A percentile compares a stretch with the other conserved stretches of the same genome.
Conservation (phyloP, 2,888 invertebrate species). For the Stomorhina lunata region DNA sequence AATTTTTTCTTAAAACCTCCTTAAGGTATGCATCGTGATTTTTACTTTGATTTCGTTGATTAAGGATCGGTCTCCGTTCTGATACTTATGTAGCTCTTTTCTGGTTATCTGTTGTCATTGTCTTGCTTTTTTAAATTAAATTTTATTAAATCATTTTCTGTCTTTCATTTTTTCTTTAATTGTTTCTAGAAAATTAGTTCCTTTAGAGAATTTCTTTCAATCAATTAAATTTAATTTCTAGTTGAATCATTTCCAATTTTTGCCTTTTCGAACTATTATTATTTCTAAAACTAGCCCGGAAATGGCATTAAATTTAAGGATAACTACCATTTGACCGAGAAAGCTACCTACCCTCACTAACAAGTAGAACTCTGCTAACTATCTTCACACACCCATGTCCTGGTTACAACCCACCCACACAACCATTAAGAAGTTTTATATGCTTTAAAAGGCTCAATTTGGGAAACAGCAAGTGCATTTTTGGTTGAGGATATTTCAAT, state of each 20-base stretch:
- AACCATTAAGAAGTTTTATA: slow-evolving; percentile 17
- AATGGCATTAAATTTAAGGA: slow-evolving; percentile 49
- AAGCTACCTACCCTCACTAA: not conserved
- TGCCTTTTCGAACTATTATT: not conserved
- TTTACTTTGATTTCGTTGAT: too few species aligned
- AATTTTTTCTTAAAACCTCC: too few species aligned
- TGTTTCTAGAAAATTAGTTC: not conserved
- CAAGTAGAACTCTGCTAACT: not conserved
- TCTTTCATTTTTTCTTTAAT: not conserved
- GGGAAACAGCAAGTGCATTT: slow-evolving; percentile 49
- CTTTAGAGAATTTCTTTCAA: not conserved
- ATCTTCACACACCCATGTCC: not conserved
- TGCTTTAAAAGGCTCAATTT: slow-evolving; percentile 44
- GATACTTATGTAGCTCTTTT: too few species aligned
- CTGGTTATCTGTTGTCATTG: too few species aligned
- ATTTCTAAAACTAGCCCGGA: slow-evolving; percentile 11
- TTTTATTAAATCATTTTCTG: not conserved
- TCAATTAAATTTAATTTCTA: slow-evolving; percentile 23
- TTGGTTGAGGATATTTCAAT: slow-evolving; percentile 26
- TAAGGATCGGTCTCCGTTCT: too few species aligned
- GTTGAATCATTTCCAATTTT: not conserved
- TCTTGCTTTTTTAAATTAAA: not conserved
- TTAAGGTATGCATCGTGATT: too few species aligned
- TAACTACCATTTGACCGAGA: slow-evolving; percentile 38
- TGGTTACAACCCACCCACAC: not conserved